Base-by-base conservation (phyloP, 2,113 vertebrate genomes). In the Ranitomeya variabilis region DNA sequence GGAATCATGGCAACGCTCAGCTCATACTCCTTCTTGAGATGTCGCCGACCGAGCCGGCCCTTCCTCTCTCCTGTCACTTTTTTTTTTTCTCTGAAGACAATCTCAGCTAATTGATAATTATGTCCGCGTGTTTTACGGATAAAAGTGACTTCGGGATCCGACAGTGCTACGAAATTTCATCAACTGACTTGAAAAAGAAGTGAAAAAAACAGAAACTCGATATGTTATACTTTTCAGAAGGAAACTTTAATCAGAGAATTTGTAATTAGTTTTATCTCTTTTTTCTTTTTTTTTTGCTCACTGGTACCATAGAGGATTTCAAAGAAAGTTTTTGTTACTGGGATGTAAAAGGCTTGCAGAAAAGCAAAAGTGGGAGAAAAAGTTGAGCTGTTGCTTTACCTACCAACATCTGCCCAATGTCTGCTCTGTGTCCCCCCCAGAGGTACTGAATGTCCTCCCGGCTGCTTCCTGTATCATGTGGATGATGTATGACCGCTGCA, bases 51-150 rank as follows among this genome's bases (percentile, higher is more conserved):
- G 55, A 62, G 45, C 9, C 66, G n/a, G 71, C 64, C 51, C 37
- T 55, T 84, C 66, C 15, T 13, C 64, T 84, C 51, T 1, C 31
- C 51, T 69, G 82, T 57, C 82, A 21, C 64, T 23, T 26, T 54
- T 81, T 62, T 80, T 45, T 80, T 80, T 62, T 21, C n/a, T 16
- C 64, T 14, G n/a, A 71, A 52, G 60, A 66, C 64, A 84, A 69
- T 18, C 64, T 84, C 67, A 51, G 82, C 66, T 84, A 84, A 84
- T 84, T 84, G 82, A 84, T 84, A 84, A 84, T 84, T 84, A 84
- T 84, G 82, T 84, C 66, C 66, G 13, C 11, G 45, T 11, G 64
- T 51, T 84, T 45, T 71, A n/a, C n/a, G 51, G 82, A 84, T 84
- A 55, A 84, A 84, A 84, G 82, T 45, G 21, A 84, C 64, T 84